These are phyloP conservation scores for Argyrosomus japonicus DNA, from an alignment of 2,113 vertebrate genomes.

Conservation along the genomic window DNA sequence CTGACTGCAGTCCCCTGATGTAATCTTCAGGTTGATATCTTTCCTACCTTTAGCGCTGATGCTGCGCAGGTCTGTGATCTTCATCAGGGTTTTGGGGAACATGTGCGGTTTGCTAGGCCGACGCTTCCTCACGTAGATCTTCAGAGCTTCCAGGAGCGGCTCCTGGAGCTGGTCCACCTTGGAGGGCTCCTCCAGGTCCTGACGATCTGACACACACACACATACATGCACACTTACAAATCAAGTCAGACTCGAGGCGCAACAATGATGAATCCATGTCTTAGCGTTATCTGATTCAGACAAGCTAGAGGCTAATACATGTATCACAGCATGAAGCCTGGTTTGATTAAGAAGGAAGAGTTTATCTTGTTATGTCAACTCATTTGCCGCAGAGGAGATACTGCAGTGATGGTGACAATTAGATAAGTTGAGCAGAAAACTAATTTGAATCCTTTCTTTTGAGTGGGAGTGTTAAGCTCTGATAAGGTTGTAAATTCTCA, in stretches of 20 bases:
- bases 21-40: not conserved
- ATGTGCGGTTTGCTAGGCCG: constrained; percentile 97
- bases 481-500: constrained; percentile 24
- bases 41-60: constrained; percentile 97
- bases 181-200: constrained; percentile 96
- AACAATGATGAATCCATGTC: constrained; percentile 13
- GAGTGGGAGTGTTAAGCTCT: constrained; percentile 7
- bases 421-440: constrained; percentile 29
- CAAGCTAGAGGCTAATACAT: constrained; percentile 16
- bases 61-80: constrained; percentile 98
- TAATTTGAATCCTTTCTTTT: constrained; percentile 28
- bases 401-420: constrained; percentile 11
- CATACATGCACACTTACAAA: constrained; percentile 18
- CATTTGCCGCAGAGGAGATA: constrained; percentile 36
- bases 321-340: constrained; percentile 15
- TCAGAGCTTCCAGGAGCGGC: constrained; percentile 94
- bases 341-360: constrained; percentile 40
- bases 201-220: constrained; percentile 87
- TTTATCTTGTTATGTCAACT: constrained; percentile 50
- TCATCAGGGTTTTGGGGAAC: constrained; percentile 99
- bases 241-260: constrained; percentile 19
- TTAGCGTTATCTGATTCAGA: constrained; percentile 44
- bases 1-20: too few species aligned
- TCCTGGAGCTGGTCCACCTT: constrained; percentile 98
- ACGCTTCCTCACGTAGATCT: constrained; percentile 97